Base-by-base conservation (phyloP, 53 echinoderm and acorn worm species). In the Luidia sarsii region DNA sequence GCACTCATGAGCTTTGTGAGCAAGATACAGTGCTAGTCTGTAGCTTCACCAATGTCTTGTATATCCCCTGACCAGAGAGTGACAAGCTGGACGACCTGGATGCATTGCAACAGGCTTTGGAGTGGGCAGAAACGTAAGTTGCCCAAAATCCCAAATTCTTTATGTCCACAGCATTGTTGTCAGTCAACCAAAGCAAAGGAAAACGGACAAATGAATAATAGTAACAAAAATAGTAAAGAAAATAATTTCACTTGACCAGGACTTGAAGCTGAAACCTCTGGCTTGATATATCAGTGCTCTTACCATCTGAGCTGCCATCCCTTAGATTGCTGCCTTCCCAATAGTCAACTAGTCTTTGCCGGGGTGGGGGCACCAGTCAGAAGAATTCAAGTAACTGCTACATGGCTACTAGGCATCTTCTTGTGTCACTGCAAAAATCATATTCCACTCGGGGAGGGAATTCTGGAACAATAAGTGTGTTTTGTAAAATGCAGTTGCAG, bases 41-140 rank as follows among this genome's bases (percentile, higher is more conserved):
- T 10, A 28, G n/a, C 41, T 37, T 15, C 20, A 65, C 21, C n/a
- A 39, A 30, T 19, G 2, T 61, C 33, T 32, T 61, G 30, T 33
- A 18, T 22, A 21, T 9, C 29, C 18, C 30, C 51, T 52, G 19
- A 70, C 28, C 31, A 60, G 77, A 77, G 3, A 11, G 41, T 9
- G 28, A 60, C 11, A n/a, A 46, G 11, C 46, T 48, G 31, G 77
- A 77, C 18, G 62, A 77, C 18, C 62, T 77, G 10, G 77, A 77
- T 32, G 59, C 62, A 19, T 48, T 77, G 20, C 60, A 77, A 29
- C 60, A 77, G 38, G 77, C 77, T 10, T 46, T 77, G 32, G 77
- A 77, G 10, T 77, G 77, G 77, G 77, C 77, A 1, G 48, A 77
- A 77, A 77, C 62, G 77, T 77, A 60, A 39, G 77, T 48, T 57